Evolutionary conservation across 2,797 vertebrate species (phyloP), one percentile per base, ranked within the genome.

Genomic region (Rousettus madagascariensis): DNA sequence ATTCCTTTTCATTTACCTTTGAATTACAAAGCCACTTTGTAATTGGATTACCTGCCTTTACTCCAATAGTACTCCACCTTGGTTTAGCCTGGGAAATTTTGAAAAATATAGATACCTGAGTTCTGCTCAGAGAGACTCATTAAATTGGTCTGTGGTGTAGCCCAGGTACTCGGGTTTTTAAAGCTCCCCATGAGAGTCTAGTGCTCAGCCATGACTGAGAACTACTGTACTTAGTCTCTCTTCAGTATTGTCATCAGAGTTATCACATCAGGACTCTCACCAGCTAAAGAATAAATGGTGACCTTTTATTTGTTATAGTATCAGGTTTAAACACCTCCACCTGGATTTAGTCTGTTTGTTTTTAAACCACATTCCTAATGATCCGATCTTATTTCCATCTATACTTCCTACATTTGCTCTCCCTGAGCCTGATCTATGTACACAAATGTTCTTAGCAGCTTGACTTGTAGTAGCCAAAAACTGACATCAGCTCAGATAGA

Each of bases 21-120:
- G 20, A 10, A 66, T 92, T 43, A 26, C 0, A n/a, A 7, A 71
- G 1, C 5, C 16, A 30, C 0, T 0, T 72, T 8, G 0, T 3
- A 2, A 69, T 20, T 26, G 0, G 2, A 28, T 61, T 33, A 6
- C 2, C 6, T 51, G 1, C 4, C 8, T 46, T 66, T 12, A 59
- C 2, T 12, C 16, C 15, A 36, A 1, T 2, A 7, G 28, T 38
- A 7, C 2, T 20, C 33, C 13, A 74, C 49, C 8, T 57, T 43
- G 11, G 8, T 17, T 79, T 57, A 89, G 22, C n/a, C 28, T 9
- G 17, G 24, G n/a, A 33, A 57, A 38, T 28, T 26, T 41, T 49
- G 13, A 65, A 63, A 82, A 86, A 46, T 66, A 13, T 13, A 15
- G 15, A 77, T 69, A 86, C 10, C 22, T 12, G 30, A 49, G 13